These are phyloP conservation scores for Pelobates fuscus DNA, from an alignment of 2,113 vertebrate species.

Conservation along the genomic window DNA sequence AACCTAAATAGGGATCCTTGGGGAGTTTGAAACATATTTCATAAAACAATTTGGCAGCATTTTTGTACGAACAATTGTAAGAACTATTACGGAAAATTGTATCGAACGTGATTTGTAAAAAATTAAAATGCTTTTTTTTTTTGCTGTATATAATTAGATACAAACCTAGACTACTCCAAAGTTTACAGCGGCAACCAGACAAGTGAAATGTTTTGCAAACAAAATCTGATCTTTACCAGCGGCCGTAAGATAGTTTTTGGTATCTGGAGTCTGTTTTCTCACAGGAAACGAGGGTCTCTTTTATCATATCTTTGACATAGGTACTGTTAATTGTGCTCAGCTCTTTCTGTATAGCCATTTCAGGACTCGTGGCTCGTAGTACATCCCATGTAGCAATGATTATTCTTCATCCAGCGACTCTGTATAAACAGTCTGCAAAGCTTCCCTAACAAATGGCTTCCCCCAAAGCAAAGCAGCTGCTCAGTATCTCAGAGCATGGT, in stretches of 20 bases:
- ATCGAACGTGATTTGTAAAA: too few species aligned
- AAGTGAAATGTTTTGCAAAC: slow-evolving; percentile 6
- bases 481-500: too few species aligned
- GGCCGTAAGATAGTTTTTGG: not conserved
- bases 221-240: not conserved
- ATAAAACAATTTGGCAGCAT: too few species aligned
- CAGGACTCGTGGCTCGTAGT: not conserved
- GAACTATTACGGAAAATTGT: too few species aligned
- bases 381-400: slow-evolving; percentile 1
- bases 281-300: slow-evolving; percentile 40
- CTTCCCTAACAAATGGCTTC: not conserved
- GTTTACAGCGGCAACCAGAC: not conserved
- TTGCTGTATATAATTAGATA: too few species aligned
- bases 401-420: not conserved
- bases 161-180: too few species aligned
- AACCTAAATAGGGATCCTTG: too few species aligned
- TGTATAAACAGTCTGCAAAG: slow-evolving; percentile 17
- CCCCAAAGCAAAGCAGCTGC: not conserved
- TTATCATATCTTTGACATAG: slow-evolving; percentile 49
- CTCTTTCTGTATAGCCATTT: slow-evolving; percentile 7
- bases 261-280: slow-evolving; percentile 30
- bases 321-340: slow-evolving; percentile 25
- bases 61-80: too few species aligned
- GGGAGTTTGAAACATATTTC: too few species aligned
- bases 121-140: too few species aligned